Evolutionary conservation across 1,140 invertebrate species (phyloP).

Genomic region (Lineus longissimus): DNA sequence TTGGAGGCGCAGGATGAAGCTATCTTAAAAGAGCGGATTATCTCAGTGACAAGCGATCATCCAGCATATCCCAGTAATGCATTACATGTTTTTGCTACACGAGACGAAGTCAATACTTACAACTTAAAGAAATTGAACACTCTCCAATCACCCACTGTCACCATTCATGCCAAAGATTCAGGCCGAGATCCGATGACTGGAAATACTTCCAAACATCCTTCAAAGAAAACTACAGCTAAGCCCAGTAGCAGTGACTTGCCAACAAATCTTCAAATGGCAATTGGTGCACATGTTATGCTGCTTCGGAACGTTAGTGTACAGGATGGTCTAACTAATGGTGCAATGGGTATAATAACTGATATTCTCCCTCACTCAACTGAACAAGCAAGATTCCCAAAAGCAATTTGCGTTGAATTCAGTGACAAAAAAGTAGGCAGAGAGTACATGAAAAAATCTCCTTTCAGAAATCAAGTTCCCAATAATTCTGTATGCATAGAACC

Average conservation of each 20-base stretch:
- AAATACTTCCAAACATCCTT: background rate
- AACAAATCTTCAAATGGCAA: background rate
- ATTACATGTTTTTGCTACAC: conserved; percentile 8
- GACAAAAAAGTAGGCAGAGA: conserved; percentile 6
- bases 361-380: too few species aligned
- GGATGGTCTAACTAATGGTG: conserved; percentile 13
- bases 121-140: conserved; percentile 4
- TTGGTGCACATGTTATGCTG: conserved; percentile 15
- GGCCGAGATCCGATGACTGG: conserved; percentile 5
- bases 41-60: background rate
- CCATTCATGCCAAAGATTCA: too few species aligned
- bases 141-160: background rate
- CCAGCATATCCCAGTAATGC: background rate
- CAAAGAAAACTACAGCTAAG: background rate
- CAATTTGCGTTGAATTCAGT: conserved; percentile 14
- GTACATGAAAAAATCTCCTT: background rate
- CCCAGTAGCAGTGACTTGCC: too few species aligned
- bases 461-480: too few species aligned
- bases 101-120: conserved; percentile 12
- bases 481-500: background rate
- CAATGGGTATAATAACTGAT: background rate
- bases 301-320: conserved; percentile 7
- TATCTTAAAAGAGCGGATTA: conserved; percentile 2
- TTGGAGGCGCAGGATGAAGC: background rate
- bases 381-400: too few species aligned